Conservation (phyloP, 1,140 invertebrate genomes). For the Macrobrachium rosenbergii region DNA sequence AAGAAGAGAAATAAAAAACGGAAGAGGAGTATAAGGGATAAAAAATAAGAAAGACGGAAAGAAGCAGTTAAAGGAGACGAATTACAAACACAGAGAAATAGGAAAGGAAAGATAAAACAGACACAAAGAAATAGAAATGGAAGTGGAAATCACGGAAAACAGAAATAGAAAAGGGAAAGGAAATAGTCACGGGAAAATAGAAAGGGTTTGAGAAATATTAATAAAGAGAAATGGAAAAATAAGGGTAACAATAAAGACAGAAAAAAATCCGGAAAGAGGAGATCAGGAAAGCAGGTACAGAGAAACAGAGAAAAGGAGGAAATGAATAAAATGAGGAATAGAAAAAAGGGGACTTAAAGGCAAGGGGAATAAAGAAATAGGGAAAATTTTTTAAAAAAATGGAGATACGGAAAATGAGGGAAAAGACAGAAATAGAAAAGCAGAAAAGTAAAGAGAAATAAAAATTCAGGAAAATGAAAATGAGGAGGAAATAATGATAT, state of each 20-base stretch:
- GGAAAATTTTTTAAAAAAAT: too few relatives aligned
- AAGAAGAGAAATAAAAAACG: too few relatives aligned
- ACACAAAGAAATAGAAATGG: neutral
- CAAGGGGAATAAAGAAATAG: too few relatives aligned
- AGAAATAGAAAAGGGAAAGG: neutral
- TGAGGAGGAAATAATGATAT: too few relatives aligned
- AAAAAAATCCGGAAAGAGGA: neutral
- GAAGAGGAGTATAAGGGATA: too few relatives aligned
- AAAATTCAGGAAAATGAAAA: too few relatives aligned
- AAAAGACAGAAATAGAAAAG: too few relatives aligned
- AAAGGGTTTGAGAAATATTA: neutral
- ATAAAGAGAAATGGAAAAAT: neutral
- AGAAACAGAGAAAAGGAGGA: neutral
- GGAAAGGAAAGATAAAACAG: neutral
- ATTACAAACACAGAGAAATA: neutral
- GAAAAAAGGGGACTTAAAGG: too few relatives aligned
- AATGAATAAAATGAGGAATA: neutral
- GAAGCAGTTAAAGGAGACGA: neutral
- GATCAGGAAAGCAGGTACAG: neutral
- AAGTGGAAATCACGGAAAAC: neutral
- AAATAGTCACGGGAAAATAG: neutral
- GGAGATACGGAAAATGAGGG: too few relatives aligned
- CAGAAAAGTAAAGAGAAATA: too few relatives aligned
- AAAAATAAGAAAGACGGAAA: constrained; percentile 4
- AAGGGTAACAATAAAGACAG: neutral